A percentile compares a stretch with the other conserved stretches of the same genome.
phyloP scores from a whole-genome alignment of 2,797 vertebrate species.

The Sebastes reedi region DNA sequence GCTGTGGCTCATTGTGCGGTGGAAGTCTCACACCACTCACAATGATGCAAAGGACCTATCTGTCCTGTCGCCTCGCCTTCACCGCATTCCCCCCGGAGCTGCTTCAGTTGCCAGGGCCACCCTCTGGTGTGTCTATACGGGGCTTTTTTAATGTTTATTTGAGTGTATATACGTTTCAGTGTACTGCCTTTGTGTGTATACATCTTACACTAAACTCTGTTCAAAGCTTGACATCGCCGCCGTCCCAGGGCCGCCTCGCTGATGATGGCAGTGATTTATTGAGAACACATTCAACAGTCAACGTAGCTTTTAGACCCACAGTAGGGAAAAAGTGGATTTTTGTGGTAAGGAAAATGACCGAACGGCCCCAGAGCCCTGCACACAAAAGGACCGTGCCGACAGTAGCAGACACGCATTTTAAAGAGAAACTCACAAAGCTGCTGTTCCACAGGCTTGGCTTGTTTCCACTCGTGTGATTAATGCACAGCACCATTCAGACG shows the following conservation, averaged over 20 bases:
- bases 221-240: conserved; percentile 61
- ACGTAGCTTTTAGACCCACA: conserved; percentile 30
- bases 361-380: conserved; percentile 38
- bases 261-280: conserved; percentile 76
- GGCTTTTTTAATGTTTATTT: conserved; percentile 41
- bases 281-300: conserved; percentile 62
- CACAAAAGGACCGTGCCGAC: conserved; percentile 44
- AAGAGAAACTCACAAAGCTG: conserved; percentile 57
- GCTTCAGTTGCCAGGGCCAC: conserved; percentile 56
- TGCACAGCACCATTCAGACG: conserved; percentile 50
- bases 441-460: conserved; percentile 50
- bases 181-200: conserved; percentile 34
- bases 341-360: conserved; percentile 56
- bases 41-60: conserved; percentile 63
- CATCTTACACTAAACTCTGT: conserved; percentile 42
- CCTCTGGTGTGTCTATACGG: conserved; percentile 44
- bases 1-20: conserved; percentile 66
- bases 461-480: conserved; percentile 73
- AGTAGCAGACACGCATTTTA: conserved; percentile 56
- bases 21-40: conserved; percentile 58
- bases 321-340: conserved; percentile 48
- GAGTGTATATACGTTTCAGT: conserved; percentile 17
- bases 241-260: conserved; percentile 33
- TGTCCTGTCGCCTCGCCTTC: conserved; percentile 61
- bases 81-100: conserved; percentile 54